Conservation (phyloP, 2,888 invertebrate genomes). For the Cerastoderma edule region DNA sequence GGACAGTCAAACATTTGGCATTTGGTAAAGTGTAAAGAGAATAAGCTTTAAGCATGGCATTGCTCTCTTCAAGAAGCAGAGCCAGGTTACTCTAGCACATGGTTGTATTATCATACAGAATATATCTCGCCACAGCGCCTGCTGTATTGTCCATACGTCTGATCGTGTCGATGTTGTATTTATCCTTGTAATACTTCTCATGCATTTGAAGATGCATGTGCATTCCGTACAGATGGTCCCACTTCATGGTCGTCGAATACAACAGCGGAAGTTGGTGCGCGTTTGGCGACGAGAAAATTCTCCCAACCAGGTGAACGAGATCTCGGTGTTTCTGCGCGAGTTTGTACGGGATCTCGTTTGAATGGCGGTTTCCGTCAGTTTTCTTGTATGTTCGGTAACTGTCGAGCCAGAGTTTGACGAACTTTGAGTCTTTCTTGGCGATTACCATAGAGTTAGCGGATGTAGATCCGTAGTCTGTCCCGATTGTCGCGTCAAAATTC, state of each 20-base stretch:
- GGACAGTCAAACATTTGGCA: too few relatives aligned
- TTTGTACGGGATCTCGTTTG: constrained; percentile 64
- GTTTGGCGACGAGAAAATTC: constrained; percentile 63
- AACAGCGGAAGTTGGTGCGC: constrained; percentile 47
- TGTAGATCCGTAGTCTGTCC: constrained; percentile 65
- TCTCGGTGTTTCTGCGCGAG: constrained; percentile 57
- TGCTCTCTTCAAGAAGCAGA: too few relatives aligned
- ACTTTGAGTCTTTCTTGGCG: constrained; percentile 65
- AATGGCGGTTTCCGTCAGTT: constrained; percentile 67
- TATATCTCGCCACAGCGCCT: constrained; percentile 61
- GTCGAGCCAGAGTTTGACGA: constrained; percentile 72
- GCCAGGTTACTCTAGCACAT: too few relatives aligned
- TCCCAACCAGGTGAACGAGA: constrained; percentile 65
- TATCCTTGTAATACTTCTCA: constrained; percentile 34
- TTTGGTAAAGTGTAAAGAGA: too few relatives aligned
- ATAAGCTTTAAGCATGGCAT: too few relatives aligned
- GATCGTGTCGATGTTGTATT: constrained; percentile 42
- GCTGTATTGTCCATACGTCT: constrained; percentile 61
- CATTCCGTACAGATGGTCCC: constrained; percentile 72
- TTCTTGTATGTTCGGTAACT: constrained; percentile 67
- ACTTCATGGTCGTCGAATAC: constrained; percentile 62
- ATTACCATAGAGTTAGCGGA: constrained; percentile 73
- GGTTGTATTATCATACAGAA: constrained; percentile 59
- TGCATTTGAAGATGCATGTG: constrained; percentile 64
- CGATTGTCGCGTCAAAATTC: constrained; percentile 69